Conservation (phyloP, 2,797 vertebrate genomes). For the Characodon lateralis region DNA sequence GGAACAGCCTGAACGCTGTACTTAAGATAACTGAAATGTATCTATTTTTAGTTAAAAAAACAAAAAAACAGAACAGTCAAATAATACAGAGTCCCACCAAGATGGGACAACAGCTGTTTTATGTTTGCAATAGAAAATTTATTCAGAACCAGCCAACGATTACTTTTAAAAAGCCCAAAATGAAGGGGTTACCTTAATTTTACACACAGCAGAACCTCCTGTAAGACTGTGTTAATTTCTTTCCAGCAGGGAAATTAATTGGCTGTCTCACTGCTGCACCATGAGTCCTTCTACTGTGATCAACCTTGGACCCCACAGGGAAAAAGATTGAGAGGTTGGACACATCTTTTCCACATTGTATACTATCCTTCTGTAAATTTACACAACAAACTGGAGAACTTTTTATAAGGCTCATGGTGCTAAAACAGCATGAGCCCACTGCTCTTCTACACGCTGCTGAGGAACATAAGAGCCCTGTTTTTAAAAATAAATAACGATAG, state of each 20-base stretch:
- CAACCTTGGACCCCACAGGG: neutral
- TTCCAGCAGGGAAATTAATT: neutral
- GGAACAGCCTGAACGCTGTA: neutral
- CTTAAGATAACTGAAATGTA: neutral
- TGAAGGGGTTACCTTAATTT: neutral
- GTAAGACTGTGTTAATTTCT: neutral
- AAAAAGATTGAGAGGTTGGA: neutral
- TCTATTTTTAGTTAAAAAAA: neutral
- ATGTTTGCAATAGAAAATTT: neutral
- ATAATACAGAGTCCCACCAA: neutral
- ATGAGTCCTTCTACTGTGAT: neutral
- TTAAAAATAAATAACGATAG: neutral
- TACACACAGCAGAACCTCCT: neutral
- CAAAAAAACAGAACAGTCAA: neutral
- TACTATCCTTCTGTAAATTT: neutral
- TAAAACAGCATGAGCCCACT: neutral
- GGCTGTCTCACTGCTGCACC: neutral
- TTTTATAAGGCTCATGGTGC: neutral
- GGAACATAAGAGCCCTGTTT: neutral
- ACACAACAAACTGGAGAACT: neutral
- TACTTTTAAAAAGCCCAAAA: neutral
- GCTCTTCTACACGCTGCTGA: neutral
- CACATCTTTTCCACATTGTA: neutral
- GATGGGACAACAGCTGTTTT: neutral
- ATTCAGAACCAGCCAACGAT: too few relatives aligned